Evolutionary conservation across 1,140 invertebrate species (phyloP).

Genomic region (Eufriesea mexicana): DNA sequence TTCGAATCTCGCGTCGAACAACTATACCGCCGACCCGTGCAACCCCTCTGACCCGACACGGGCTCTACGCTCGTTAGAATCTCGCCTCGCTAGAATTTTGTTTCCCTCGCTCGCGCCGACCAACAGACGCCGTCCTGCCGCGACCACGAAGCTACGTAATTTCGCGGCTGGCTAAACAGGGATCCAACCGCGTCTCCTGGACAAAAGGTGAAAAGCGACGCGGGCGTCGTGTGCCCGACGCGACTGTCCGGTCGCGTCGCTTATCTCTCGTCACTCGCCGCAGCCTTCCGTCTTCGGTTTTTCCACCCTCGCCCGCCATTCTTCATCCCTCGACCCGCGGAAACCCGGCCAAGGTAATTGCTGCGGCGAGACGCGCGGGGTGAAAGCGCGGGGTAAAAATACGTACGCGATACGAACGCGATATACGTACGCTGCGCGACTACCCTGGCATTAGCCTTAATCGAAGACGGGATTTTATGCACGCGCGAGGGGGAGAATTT

Average conservation of each 20-base stretch:
- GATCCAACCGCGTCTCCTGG: slow-evolving; percentile 32
- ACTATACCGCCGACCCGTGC: not conserved
- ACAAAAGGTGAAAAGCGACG: slow-evolving; percentile 58
- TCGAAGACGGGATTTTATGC: slow-evolving; percentile 1
- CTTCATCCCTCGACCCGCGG: not conserved
- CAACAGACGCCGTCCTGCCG: not conserved
- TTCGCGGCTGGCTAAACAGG: slow-evolving; percentile 70
- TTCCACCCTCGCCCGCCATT: not conserved
- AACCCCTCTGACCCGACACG: not conserved
- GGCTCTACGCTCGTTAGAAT: not conserved
- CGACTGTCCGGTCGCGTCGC: not conserved
- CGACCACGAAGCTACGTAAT: slow-evolving; percentile 68
- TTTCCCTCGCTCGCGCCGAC: slow-evolving; percentile 27
- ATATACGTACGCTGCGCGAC: too few species aligned
- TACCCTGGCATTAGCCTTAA: not conserved
- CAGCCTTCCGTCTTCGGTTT: not conserved
- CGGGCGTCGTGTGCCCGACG: not conserved
- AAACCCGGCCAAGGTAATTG: not conserved
- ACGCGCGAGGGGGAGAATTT: not conserved
- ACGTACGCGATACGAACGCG: too few species aligned
- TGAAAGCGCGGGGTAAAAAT: too few species aligned
- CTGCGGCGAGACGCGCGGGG: too few species aligned
- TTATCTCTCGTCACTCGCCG: not conserved
- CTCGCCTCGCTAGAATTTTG: slow-evolving; percentile 46
- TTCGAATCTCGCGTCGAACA: slow-evolving; percentile 25